phyloP scores from a whole-genome alignment of 1,140 invertebrate species.

The Drosophila nasuta region DNA sequence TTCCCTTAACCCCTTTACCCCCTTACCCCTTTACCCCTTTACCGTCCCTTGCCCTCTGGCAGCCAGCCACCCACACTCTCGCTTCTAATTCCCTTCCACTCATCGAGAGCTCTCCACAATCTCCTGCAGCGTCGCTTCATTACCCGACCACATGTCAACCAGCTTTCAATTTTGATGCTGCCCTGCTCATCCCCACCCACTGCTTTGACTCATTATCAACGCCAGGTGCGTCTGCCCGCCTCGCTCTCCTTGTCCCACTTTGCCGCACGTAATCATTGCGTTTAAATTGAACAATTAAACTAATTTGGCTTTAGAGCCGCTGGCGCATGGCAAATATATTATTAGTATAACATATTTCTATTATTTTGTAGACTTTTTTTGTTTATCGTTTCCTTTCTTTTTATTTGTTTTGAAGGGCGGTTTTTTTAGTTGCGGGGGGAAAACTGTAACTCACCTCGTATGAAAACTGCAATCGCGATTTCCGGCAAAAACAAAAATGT shows the following conservation, averaged over 20 bases:
- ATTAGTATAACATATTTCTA: conserved; percentile 6
- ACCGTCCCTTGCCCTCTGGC: neutral
- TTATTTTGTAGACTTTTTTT: conserved; percentile 2
- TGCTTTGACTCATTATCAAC: conserved; percentile 62
- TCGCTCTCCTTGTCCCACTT: conserved; percentile 15
- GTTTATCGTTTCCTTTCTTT: conserved; percentile 2
- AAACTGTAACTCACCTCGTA: conserved; percentile 44
- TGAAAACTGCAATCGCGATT: conserved; percentile 63
- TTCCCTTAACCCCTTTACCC: neutral
- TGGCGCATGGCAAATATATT: conserved; percentile 49
- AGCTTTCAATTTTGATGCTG: conserved; percentile 36
- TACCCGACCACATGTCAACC: conserved; percentile 24
- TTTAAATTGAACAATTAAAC: conserved; percentile 77
- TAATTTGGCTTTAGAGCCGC: conserved; percentile 55
- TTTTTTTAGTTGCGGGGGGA: conserved; percentile 11
- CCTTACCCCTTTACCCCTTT: neutral
- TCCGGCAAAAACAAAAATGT: conserved; percentile 44
- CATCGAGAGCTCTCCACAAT: neutral
- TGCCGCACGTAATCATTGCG: conserved; percentile 63
- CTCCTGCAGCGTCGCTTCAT: conserved; percentile 31
- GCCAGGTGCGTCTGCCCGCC: conserved; percentile 60
- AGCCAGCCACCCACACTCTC: no score
- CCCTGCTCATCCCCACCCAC: neutral
- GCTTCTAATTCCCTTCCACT: neutral
- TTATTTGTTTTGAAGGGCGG: neutral